A percentile compares a stretch with the other conserved stretches of the same genome.
These are phyloP conservation scores for Xenus cinereus DNA, from an alignment of 2,113 vertebrate genomes.

Conservation along the genomic window DNA sequence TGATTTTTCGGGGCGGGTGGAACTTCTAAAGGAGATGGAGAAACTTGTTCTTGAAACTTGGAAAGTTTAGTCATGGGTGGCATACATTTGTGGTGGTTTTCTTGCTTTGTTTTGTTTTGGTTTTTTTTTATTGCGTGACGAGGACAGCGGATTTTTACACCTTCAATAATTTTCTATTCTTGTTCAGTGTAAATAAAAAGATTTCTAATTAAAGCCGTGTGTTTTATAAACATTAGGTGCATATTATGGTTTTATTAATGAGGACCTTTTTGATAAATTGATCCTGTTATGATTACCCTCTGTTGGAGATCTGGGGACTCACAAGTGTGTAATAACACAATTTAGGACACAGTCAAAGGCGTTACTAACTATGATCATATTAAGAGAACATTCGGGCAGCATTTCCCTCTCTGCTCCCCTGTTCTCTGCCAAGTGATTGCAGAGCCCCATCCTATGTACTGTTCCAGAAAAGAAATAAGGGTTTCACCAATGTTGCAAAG, in stretches of 20 bases:
- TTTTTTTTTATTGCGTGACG: not conserved
- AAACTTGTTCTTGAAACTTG: not conserved
- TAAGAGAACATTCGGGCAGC: not conserved
- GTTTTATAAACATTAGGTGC: not conserved
- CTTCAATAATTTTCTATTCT: not conserved
- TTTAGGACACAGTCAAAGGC: not conserved
- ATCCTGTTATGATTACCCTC: not conserved
- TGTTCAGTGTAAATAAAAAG: constrained; percentile 46
- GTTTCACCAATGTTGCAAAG: not conserved
- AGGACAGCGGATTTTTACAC: not conserved
- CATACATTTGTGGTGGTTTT: not conserved
- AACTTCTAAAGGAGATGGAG: not conserved
- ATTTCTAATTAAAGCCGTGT: constrained; percentile 6
- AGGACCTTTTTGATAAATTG: not conserved
- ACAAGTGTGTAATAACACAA: not conserved
- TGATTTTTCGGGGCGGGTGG: no score
- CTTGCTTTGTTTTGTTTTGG: not conserved
- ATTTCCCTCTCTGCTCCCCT: not conserved
- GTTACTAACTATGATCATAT: not conserved
- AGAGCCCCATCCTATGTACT: not conserved
- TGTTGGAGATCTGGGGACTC: not conserved
- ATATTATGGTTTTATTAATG: not conserved
- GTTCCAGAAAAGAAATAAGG: not conserved
- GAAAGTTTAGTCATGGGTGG: not conserved
- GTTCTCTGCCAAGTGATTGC: not conserved